Evolutionary conservation across 2,888 invertebrate genomes (phyloP), one percentile per base, ranked within the genome.

Genomic region (Cephus pulcher): DNA sequence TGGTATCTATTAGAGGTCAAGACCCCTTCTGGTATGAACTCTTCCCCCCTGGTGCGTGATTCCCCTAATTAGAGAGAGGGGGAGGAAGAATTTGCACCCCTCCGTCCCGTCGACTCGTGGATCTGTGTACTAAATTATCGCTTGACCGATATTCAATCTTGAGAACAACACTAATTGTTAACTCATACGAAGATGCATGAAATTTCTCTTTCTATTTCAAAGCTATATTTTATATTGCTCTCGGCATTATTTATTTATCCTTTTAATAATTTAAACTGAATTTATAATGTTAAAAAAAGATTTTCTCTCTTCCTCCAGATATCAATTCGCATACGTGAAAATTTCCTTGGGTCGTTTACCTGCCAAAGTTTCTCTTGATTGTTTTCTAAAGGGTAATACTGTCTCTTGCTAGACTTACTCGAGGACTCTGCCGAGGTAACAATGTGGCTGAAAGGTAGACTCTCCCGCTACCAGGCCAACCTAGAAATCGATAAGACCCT

Each of bases 1-100:
- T 73, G 79, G 78, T 84, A 84, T 85, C 84, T 80, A 73, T 68
- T 79, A 82, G 82, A 74, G 84, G 84, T 84, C 84, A 83, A 76
- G 85, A 84, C 84, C 84, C 81, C 75, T 15, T 9, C 23, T 56
- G 56, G 56, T 56, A 56, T 9, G 9, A 56, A 9, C 56, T 56
- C 56, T 23, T 56, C 23, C 56, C 56, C 23, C 15, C 23, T 9
- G 23, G 23, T 56, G 23, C 12, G 30, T 71, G 30, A 32, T 71
- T 74, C 75, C 76, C 76, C 74, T 73, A 69, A 78, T 78, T 73
- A 32, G 71, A 71, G 32, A 71, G 71, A 71, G 71, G 23, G 15
- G 34, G 32, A 71, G 33, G 1, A 23, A 71, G 71, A 32, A 71
- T 34, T 71, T 11, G 30, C 33, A 15, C 32, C 15, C 12, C 30